Evolutionary conservation across 2,797 vertebrate genomes (phyloP).

Genomic region (Vireo griseus): DNA sequence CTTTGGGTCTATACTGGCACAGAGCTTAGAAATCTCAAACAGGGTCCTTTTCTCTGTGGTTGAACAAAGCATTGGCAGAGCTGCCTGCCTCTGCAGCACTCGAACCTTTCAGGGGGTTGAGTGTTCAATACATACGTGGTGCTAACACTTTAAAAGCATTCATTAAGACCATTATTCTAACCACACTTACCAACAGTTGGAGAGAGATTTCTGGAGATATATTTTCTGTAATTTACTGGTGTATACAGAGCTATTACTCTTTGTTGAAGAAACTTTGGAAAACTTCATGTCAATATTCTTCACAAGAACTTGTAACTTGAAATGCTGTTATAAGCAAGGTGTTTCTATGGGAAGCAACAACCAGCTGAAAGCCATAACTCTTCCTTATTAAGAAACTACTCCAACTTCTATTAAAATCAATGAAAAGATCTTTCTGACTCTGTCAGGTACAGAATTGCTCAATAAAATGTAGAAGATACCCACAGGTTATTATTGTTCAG

Average conservation of each 20-base stretch:
- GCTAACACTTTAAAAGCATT: background rate
- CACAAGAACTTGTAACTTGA: background rate
- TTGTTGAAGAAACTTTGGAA: background rate
- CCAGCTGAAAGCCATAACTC: background rate
- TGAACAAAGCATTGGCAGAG: background rate
- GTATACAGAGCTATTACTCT: background rate
- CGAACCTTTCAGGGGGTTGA: background rate
- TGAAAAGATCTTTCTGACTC: conserved; percentile 23
- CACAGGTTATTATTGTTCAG: conserved; percentile 12
- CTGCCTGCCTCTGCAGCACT: background rate
- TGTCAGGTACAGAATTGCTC: background rate
- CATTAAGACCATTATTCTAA: background rate
- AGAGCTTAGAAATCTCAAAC: background rate
- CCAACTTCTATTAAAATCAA: conserved; percentile 17
- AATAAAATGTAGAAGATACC: conserved; percentile 8
- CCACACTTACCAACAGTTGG: background rate
- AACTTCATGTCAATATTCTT: background rate
- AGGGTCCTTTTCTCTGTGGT: background rate
- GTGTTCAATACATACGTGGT: background rate
- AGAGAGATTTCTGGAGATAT: background rate
- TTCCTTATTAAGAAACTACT: background rate
- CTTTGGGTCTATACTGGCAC: background rate
- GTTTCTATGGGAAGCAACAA: background rate
- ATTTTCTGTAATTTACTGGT: background rate
- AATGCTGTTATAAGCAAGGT: background rate